Conservation (phyloP, 2,797 vertebrate species). For the Thamnophis elegans region DNA sequence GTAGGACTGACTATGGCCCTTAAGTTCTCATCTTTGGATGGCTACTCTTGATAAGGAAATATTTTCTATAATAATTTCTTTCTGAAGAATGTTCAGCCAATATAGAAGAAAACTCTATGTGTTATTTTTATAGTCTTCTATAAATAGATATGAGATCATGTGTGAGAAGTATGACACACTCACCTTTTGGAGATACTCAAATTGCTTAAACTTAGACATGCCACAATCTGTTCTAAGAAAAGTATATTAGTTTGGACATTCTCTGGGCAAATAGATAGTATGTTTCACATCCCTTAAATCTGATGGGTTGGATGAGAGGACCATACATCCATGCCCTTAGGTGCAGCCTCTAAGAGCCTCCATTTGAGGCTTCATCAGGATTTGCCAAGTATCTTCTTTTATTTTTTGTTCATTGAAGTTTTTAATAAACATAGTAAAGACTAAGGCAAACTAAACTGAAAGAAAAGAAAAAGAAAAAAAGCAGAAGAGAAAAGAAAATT, state of each 20-base stretch:
- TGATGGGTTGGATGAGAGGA: not conserved
- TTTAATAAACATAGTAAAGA: not conserved
- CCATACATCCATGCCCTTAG: not conserved
- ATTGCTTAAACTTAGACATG: not conserved
- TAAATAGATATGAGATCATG: not conserved
- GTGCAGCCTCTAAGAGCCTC: not conserved
- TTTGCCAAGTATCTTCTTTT: not conserved
- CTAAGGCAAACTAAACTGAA: not conserved
- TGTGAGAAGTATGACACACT: not conserved
- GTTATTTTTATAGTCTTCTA: not conserved
- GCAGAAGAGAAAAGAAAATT: not conserved
- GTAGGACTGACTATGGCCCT: not conserved
- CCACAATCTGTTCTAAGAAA: not conserved
- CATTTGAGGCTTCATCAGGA: not conserved
- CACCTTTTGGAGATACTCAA: not conserved
- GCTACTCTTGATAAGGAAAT: not conserved
- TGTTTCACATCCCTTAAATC: not conserved
- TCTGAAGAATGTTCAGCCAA: not conserved
- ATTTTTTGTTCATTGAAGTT: not conserved
- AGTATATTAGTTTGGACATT: not conserved
- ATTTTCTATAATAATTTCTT: not conserved
- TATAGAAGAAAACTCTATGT: not conserved
- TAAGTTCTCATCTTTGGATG: not conserved
- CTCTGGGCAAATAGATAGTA: not conserved
- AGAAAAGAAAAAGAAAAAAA: not conserved